A percentile compares a stretch with the other conserved stretches of the same genome.
phyloP scores from a whole-genome alignment of 2,113 vertebrate species.

The Amia ocellicauda region DNA sequence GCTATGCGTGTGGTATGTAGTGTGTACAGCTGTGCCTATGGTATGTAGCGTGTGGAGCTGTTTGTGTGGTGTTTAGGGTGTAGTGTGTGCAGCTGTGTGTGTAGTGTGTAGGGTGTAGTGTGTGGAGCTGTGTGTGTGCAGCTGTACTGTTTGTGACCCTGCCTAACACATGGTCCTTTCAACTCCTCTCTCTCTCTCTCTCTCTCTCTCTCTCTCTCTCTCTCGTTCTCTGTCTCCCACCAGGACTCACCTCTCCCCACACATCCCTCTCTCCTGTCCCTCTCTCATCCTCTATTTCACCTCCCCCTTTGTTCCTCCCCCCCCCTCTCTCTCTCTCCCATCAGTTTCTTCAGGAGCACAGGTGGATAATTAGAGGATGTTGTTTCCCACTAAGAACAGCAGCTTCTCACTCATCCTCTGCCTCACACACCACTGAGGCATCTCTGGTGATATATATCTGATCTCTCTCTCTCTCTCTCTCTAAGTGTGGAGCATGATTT shows the following conservation, averaged over 20 bases:
- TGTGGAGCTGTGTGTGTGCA: conserved; percentile 13
- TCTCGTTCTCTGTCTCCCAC: conserved; percentile 3
- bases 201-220: background rate
- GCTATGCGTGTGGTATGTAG: too few relatives aligned
- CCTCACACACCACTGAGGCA: too few relatives aligned
- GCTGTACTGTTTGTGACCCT: conserved; percentile 19
- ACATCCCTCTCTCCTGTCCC: background rate
- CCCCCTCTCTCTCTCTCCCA: conserved; percentile 12
- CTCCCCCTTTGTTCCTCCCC: too few relatives aligned
- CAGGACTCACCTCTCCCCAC: background rate
- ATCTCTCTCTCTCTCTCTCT: conserved; percentile 25
- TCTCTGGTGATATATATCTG: too few relatives aligned
- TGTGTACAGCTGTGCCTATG: too few relatives aligned
- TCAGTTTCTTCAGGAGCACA: too few relatives aligned
- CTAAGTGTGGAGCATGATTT: conserved; percentile 93
- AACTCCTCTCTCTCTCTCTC: conserved; percentile 9
- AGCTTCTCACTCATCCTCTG: too few relatives aligned
- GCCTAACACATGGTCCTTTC: conserved; percentile 7
- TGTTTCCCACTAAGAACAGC: too few relatives aligned
- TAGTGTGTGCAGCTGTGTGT: conserved; percentile 1
- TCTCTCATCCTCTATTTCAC: background rate
- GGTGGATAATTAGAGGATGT: too few relatives aligned
- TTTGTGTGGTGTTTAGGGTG: too few relatives aligned
- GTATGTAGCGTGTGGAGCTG: too few relatives aligned
- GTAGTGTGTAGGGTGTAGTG: too few relatives aligned